phyloP scores from a whole-genome alignment of 2,113 vertebrate species.

The Cheirogaleus medius region DNA sequence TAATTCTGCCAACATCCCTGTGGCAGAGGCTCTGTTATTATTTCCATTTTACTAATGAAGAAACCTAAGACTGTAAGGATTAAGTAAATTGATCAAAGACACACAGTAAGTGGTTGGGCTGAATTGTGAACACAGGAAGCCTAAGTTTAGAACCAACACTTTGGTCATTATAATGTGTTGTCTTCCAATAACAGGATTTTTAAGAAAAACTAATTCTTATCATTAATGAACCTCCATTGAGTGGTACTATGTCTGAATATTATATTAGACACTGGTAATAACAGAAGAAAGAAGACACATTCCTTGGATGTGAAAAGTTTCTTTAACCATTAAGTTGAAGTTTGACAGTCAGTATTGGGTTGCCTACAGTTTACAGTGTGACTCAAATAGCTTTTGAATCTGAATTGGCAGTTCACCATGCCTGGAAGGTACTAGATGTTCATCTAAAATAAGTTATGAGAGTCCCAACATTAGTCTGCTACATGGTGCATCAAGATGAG shows the following conservation, averaged over 20 bases:
- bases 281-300: neutral
- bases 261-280: neutral
- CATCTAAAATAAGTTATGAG: neutral
- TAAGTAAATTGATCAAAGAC: constrained; percentile 3
- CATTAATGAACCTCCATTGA: neutral
- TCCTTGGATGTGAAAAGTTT: neutral
- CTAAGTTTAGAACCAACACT: neutral
- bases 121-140: neutral
- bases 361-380: neutral
- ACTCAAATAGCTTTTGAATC: neutral
- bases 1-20: neutral
- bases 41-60: neutral
- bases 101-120: neutral
- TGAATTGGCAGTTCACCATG: neutral
- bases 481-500: neutral
- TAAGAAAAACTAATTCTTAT: neutral
- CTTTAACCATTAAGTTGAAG: neutral
- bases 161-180: neutral
- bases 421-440: neutral
- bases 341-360: neutral
- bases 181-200: neutral
- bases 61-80: constrained; percentile 22
- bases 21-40: constrained; percentile 17
- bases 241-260: neutral
- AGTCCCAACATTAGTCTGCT: neutral